Conservation (phyloP, 2,797 vertebrate species). For the Eulemur mongoz region DNA sequence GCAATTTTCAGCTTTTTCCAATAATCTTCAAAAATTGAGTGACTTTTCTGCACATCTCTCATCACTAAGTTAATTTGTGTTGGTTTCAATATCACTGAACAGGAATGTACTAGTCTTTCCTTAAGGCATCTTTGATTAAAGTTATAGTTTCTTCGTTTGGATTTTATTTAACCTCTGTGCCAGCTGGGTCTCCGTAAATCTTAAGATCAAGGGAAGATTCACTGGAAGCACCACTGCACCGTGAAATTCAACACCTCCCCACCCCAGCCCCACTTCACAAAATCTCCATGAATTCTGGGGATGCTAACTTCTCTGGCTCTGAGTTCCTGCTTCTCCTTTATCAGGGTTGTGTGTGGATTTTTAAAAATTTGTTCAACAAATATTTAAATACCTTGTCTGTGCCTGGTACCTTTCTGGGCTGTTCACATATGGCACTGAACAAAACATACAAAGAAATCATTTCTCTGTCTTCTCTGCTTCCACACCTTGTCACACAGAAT, state of each 20-base stretch:
- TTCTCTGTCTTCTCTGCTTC: not conserved
- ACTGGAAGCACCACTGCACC: not conserved
- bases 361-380: not conserved
- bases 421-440: not conserved
- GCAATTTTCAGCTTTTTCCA: slow-evolving; percentile 39
- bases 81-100: slow-evolving; percentile 22
- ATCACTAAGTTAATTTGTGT: slow-evolving; percentile 19
- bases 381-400: not conserved
- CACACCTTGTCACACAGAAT: not conserved
- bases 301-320: not conserved
- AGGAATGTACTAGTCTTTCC: not conserved
- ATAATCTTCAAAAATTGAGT: slow-evolving; percentile 19
- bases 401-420: not conserved
- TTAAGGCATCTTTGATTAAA: slow-evolving; percentile 45
- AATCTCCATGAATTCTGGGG: not conserved
- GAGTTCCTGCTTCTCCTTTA: not conserved
- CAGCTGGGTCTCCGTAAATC: not conserved
- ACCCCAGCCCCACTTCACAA: not conserved
- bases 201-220: not conserved
- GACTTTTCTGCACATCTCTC: not conserved
- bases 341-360: not conserved
- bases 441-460: not conserved
- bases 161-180: slow-evolving; percentile 32
- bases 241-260: not conserved
- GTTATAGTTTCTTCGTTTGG: not conserved